Base-by-base conservation (phyloP, 2,888 invertebrate species). In the Rhyacophila evoluta region DNA sequence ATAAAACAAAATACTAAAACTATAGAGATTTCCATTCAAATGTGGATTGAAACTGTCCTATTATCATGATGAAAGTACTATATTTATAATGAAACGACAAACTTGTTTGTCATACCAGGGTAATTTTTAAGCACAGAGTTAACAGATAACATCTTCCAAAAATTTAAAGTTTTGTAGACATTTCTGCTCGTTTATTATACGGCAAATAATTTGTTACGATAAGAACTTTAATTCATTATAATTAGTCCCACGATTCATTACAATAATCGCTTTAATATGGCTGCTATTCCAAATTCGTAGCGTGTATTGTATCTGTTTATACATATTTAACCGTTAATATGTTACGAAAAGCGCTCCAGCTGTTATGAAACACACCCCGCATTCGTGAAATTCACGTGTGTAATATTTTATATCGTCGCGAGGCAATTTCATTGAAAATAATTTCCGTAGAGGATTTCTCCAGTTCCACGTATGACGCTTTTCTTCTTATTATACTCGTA, bases 371-470 rank as follows among this genome's bases (percentile, higher is more conserved):
- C 55, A 55, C 55, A 55, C 55, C 19, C 55, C 55, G 55, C 55
- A 55, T 55, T 29, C 28, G 73, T 33, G 73, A 15, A 38, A 33
- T 36, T 72, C 73, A 73, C 55, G 73, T 55, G 73, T 41, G 41
- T 41, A 41, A 73, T 41, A 41, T 73, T 55, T 41, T 73, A 73
- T 73, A 39, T 73, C 73, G n/a, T 73, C 73, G 27, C 28, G 33
- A 41, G 33, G 73, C 39, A 73, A 73, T 73, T 73, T 33, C 55
- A 28, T 29, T 41, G 74, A 74, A 74, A 74, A 74, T 74, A 55
- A 74, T 74, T 74, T 68, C 74, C 55, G 28, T 25, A 74, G 67
- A 29, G 36, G 74, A 55, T 74, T 55, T 74, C 72, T 29, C 67
- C 10, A 19, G 15, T 29, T 12, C 67, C 33, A 33, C 74, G 29